Base-by-base conservation (phyloP, 1,140 invertebrate genomes). In the Maconellicoccus hirsutus region DNA sequence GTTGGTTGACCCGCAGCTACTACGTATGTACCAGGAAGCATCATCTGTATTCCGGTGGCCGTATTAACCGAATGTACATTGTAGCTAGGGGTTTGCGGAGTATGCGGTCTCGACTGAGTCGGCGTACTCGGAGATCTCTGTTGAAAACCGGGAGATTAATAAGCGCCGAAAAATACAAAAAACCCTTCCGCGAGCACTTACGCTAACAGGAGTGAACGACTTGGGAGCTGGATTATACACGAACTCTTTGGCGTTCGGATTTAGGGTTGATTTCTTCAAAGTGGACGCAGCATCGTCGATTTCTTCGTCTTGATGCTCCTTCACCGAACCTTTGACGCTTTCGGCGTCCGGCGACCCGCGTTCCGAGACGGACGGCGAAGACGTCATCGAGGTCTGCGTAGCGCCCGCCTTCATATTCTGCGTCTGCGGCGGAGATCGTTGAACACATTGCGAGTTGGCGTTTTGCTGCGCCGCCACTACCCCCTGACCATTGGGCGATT, bases 171-270 rank as follows among this genome's bases (percentile, higher is more conserved):
- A 69, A 71, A 73, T 59, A 26, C 21, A 70, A 71, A 75, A 59
- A 75, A 19, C 71, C 75, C 10, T 19, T 74, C 73, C n/a, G n/a
- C 33, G 14, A 38, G 16, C 66, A 66, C 19, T 52, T 26, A 14
- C 70, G 79, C 87, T 88, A 77, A 91, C 84, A n/a, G 91, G 90
- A 73, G 88, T 89, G 78, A 94, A 94, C 6, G 89, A 84, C 77
- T 93, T 93, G 23, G 89, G 86, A 76, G 88, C 88, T 22, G 91
- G 91, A 84, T 93, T 94, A 69, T 86, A 81, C 16, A 84, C 81
- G 81, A 93, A 93, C 81, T 92, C 90, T 80, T 93, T 93, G 21
- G 91, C 91, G 78, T 93, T 89, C 29, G 91, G 91, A 84, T 93
- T 93, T 33, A 93, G 82, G 0, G 85, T 92, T 21, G 89, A 92